Percentiles rank a stretch among this genome's conserved stretches.
phyloP scores from a whole-genome alignment of 2,888 invertebrate species.

The Scaptomyza parva region DNA sequence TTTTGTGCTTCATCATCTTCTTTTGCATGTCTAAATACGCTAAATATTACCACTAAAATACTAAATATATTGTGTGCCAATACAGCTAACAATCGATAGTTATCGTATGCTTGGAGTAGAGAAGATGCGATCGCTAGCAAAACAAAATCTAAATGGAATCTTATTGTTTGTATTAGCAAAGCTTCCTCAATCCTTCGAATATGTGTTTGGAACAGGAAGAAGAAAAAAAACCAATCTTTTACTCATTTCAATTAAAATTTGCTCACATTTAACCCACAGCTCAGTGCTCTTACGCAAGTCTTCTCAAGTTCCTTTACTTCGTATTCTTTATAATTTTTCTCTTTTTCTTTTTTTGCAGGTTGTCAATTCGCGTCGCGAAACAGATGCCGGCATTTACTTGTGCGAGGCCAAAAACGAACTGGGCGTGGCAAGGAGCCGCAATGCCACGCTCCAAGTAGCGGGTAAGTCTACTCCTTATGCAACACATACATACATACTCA shows the following conservation, averaged over 20 bases:
- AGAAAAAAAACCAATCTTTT: conserved; percentile 40
- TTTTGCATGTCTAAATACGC: no score
- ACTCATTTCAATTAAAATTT: conserved; percentile 69
- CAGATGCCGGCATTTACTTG: conserved; percentile 92
- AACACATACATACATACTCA: neutral
- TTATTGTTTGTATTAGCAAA: neutral
- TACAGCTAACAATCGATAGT: neutral
- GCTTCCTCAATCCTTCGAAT: no score
- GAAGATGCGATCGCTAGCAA: no score
- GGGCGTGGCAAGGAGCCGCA: conserved; percentile 92
- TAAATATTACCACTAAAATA: neutral
- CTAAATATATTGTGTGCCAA: neutral
- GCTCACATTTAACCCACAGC: conserved; percentile 39
- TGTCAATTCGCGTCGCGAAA: conserved; percentile 91
- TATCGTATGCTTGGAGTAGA: neutral
- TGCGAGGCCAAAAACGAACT: conserved; percentile 94
- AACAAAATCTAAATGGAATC: neutral
- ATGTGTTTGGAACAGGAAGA: conserved; percentile 13
- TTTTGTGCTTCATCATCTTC: neutral
- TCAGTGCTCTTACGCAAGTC: conserved; percentile 7
- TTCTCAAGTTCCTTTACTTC: conserved; percentile 28
- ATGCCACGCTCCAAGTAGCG: conserved; percentile 94
- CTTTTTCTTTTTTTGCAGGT: conserved; percentile 85
- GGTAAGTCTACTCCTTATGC: conserved; percentile 86
- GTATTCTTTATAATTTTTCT: no score